phyloP scores from a whole-genome alignment of 2,797 vertebrate genomes.

The Clamator glandarius region DNA sequence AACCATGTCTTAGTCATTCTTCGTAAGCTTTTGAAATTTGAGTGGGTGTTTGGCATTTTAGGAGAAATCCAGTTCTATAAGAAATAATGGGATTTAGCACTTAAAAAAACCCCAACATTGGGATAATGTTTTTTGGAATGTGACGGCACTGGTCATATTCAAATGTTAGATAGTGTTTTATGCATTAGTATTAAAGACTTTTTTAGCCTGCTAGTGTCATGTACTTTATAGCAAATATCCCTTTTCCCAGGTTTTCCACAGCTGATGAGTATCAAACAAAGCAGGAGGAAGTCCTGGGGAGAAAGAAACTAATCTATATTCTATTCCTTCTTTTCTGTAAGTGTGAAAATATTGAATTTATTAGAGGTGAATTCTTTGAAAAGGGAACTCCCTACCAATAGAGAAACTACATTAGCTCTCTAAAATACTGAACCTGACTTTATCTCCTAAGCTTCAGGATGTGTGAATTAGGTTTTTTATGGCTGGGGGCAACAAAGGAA shows the following conservation, averaged over 20 bases:
- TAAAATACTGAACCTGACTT: not conserved
- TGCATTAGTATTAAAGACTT: not conserved
- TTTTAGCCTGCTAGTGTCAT: not conserved
- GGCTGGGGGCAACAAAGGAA: not conserved
- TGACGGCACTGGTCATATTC: not conserved
- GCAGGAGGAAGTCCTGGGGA: not conserved
- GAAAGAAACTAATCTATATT: not conserved
- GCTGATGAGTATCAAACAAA: not conserved
- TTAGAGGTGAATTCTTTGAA: not conserved
- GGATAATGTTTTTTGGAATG: too few species aligned
- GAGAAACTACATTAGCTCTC: not conserved
- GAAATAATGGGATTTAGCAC: not conserved
- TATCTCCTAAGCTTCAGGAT: not conserved
- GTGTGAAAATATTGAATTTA: not conserved
- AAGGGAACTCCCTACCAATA: not conserved
- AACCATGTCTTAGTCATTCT: not conserved
- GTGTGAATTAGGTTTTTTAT: not conserved
- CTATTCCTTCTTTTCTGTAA: not conserved
- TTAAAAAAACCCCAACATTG: not conserved
- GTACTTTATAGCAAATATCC: not conserved
- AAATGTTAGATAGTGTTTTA: not conserved
- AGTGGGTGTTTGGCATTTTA: accelerated
- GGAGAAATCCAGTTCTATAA: not conserved
- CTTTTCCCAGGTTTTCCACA: not conserved
- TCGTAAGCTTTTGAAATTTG: not conserved